Base-by-base conservation (phyloP, 2,113 vertebrate genomes). In the Excalfactoria chinensis region DNA sequence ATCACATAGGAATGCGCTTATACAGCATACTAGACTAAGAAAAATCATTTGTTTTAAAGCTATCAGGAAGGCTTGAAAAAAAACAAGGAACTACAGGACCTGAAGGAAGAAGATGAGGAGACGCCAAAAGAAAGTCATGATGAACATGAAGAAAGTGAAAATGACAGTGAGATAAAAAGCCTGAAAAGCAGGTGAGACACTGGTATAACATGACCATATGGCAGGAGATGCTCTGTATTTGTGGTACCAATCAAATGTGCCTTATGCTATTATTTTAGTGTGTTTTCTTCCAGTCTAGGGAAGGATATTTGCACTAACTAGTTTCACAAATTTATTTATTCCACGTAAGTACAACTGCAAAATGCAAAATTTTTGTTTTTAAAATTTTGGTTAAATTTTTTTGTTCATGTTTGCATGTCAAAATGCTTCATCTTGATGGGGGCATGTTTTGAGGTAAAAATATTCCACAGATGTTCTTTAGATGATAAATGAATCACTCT, bases 61-160 rank as follows among this genome's bases (percentile, higher is more conserved):
- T 98, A 98, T 92, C 98, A 98, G 90, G 98, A 98, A 97, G 98
- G 97, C 82, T 96, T 98, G 87, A 98, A 98, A 91, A 98, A 98
- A 93, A 96, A 86, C 71, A 97, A 97, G 93, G 97, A 98, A 91
- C 97, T 98, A 91, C 97, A 97, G 55, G 96, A 97, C 30, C 80
- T 98, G 55, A 98, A 97, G 56, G 98, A 98, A 73, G 98, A 98
- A 41, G 97, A 97, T 30, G 98, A 98, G 89, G 98, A 98, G 72
- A 97, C 88, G 87, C 94, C 94, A 78, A 95, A 85, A 58, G 97
- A 97, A 95, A 95, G 58, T 92, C 90, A 81, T 4, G 95, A 97
- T 84, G 98, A 97, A 62, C 60, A 81, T 28, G 96, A 97, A 89
- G 97, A 97, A 66, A 72, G 76, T 64, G 98, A 97, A 95, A 96